Evolutionary conservation across 30 jellyfish, hydroid and myxozoan species (phyloP).

Genomic region (Hydra vulgaris): DNA sequence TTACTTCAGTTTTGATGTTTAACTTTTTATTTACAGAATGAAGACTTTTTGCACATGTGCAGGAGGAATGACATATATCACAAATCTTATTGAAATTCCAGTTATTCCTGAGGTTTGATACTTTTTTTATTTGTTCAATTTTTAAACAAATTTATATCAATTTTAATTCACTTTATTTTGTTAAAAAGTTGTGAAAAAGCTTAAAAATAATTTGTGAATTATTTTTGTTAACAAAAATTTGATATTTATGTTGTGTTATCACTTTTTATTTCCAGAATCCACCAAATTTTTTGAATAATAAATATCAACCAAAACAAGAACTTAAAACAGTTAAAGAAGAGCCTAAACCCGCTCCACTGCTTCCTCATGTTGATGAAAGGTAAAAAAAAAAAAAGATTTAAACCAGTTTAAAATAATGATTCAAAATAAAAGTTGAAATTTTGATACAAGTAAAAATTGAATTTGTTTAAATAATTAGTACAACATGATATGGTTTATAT

Average conservation of each 20-base stretch:
- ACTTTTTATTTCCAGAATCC: conserved; percentile 42
- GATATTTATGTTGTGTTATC: neutral
- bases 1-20: neutral
- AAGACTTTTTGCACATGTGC: conserved; percentile 59
- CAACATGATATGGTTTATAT: no score
- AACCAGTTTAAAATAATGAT: neutral
- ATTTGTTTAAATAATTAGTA: no score
- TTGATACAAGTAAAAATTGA: no score
- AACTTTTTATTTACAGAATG: conserved; percentile 28
- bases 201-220: no score
- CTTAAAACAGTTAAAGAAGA: conserved; percentile 46
- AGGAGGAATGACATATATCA: conserved; percentile 46
- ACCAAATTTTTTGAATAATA: conserved; percentile 70
- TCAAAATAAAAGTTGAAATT: no score
- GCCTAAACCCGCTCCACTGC: conserved; percentile 53
- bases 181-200: no score
- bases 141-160: neutral
- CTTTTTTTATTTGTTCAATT: neutral
- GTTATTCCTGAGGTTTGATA: conserved; percentile 58
- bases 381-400: neutral
- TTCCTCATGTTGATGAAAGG: conserved; percentile 94
- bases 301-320: conserved; percentile 64
- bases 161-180: no score
- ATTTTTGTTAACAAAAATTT: neutral
- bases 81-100: conserved; percentile 63